Conservation (phyloP, 2,797 vertebrate species). For the Myotis findleyi region DNA sequence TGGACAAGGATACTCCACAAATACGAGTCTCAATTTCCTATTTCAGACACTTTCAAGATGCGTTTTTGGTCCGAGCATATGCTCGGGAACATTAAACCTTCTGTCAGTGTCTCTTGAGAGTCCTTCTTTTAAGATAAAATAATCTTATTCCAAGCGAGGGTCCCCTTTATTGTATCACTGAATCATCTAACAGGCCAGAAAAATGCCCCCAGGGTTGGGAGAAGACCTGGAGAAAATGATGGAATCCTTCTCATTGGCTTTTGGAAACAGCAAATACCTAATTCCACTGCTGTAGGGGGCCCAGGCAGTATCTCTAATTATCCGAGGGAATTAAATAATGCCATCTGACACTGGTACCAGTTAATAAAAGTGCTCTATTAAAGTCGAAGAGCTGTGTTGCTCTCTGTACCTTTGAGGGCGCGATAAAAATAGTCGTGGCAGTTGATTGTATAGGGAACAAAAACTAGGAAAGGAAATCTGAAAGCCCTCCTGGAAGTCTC, state of each 20-base stretch:
- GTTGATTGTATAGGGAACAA: background rate
- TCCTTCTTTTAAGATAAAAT: background rate
- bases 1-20: background rate
- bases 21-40: background rate
- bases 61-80: background rate
- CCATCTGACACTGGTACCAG: background rate
- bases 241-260: background rate
- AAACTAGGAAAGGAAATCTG: background rate
- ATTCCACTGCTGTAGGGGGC: background rate
- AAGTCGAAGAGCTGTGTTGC: background rate
- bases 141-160: background rate
- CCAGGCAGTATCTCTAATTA: background rate
- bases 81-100: background rate
- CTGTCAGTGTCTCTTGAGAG: background rate
- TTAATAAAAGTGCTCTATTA: background rate
- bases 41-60: background rate
- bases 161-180: background rate
- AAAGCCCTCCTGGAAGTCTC: background rate
- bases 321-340: background rate
- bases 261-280: slow-evolving; percentile 12
- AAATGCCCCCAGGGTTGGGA: background rate
- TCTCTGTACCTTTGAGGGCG: background rate
- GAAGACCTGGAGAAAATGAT: background rate
- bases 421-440: background rate
- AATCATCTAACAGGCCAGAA: background rate